Percentiles rank a stretch among this genome's conserved stretches.
Conservation (phyloP, 2,888 invertebrate genomes). For the Sphaerophoria rueppellii region DNA sequence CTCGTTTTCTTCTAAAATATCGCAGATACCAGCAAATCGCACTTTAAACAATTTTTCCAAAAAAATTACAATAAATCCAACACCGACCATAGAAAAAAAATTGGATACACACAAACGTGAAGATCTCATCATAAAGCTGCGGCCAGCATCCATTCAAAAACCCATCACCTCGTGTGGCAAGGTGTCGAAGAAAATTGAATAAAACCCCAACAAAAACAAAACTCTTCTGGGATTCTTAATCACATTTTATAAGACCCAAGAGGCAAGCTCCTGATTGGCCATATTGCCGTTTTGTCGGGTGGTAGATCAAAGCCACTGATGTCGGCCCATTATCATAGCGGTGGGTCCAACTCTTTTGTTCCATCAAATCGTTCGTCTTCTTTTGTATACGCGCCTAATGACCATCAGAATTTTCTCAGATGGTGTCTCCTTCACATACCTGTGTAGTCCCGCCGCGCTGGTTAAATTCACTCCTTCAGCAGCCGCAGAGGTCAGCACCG, state of each 20-base stretch:
- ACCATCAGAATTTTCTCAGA: conserved; percentile 69
- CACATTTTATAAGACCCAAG: conserved; percentile 41
- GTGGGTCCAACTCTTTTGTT: conserved; percentile 72
- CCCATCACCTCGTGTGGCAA: not conserved
- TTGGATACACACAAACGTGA: no score
- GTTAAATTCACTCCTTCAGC: not conserved
- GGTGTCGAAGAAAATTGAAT: conserved; percentile 18
- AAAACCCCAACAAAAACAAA: conserved; percentile 25
- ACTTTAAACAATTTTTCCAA: no score
- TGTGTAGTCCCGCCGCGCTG: not conserved
- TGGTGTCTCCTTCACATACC: conserved; percentile 49
- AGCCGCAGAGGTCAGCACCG: not conserved
- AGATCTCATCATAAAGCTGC: not conserved
- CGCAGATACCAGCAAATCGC: no score
- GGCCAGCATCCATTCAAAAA: conserved; percentile 27
- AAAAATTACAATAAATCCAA: no score
- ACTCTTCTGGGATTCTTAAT: conserved; percentile 50
- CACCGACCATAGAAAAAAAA: no score
- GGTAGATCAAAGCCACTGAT: conserved; percentile 56
- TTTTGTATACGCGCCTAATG: conserved; percentile 65
- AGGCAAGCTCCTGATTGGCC: conserved; percentile 64
- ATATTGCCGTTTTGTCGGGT: conserved; percentile 26
- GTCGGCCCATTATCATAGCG: conserved; percentile 41
- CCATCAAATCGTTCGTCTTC: conserved; percentile 57
- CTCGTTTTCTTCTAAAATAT: no score